Percentiles rank a stretch among this genome's conserved stretches.
Conservation (phyloP, 2,888 invertebrate species). For the Calephelis perditalis region DNA sequence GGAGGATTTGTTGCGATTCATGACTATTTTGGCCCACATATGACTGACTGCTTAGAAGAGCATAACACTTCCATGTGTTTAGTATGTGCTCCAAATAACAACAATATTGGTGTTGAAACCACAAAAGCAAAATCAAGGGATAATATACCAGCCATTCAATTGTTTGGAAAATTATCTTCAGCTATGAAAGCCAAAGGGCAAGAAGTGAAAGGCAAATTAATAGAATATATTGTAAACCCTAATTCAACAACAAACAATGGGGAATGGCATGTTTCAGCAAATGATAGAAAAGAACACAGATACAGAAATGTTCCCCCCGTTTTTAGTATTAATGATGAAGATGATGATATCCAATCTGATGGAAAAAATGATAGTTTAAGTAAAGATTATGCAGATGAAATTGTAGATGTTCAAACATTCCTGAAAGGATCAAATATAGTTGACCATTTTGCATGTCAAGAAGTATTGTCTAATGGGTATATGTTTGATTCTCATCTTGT, state of each 20-base stretch:
- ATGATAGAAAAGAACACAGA: conserved; percentile 90
- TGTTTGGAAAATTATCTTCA: conserved; percentile 90
- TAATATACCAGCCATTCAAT: conserved; percentile 78
- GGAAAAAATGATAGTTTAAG: conserved; percentile 59
- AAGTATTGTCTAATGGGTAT: conserved; percentile 92
- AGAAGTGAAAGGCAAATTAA: conserved; percentile 93
- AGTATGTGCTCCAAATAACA: conserved; percentile 83
- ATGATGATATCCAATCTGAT: conserved; percentile 57
- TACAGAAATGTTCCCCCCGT: conserved; percentile 95
- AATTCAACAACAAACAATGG: conserved; percentile 76
- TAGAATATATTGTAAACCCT: conserved; percentile 96
- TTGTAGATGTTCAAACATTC: conserved; percentile 89
- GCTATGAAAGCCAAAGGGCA: conserved; percentile 94
- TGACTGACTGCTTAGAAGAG: conserved; percentile 89
- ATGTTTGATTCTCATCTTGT: conserved; percentile 93
- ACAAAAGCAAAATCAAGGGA: conserved; percentile 45
- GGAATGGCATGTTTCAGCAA: conserved; percentile 90
- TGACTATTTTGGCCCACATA: conserved; percentile 89
- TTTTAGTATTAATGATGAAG: conserved; percentile 95
- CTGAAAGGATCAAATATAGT: conserved; percentile 90
- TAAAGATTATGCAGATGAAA: conserved; percentile 83
- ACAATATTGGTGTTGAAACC: conserved; percentile 48
- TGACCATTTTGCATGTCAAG: conserved; percentile 93
- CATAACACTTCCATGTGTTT: conserved; percentile 89
- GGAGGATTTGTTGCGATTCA: conserved; percentile 94